Evolutionary conservation across 1,140 invertebrate species (phyloP), one percentile per base, ranked within the genome.

Genomic region (Lucilia cuprina): DNA sequence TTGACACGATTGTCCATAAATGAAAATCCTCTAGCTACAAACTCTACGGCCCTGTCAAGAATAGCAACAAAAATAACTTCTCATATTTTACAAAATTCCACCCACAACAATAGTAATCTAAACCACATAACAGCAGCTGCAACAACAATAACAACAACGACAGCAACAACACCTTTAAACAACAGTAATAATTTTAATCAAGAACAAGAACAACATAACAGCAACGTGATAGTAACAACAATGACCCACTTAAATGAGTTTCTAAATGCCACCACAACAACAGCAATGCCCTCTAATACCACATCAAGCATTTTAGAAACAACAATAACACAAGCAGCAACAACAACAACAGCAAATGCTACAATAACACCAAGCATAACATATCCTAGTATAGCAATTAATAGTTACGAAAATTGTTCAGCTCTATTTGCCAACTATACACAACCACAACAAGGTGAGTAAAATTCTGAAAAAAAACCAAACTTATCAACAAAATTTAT

Each of bases 371-470:
- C 60, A 19, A 84, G 35, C n/a, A 83, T 85, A 65, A 85, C 77
- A 55, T 85, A 85, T 83, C 85, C 83, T n/a, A 84, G 80, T 25
- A 60, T 84, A 70, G 78, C 83, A 17, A 85, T 85, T 78, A 60
- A 50, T 17, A 86, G 83, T 78, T 86, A 85, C 34, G 87, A 88
- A 49, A 89, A 88, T 83, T 90, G 89, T 50, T 88, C 89, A 49
- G 85, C 86, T 13, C 80, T 90, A 14, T 90, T 90, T 84, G 86
- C 85, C 87, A 90, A 90, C 85, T 90, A 90, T 75, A 89, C 88
- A 55, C 89, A 86, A 75, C 89, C 89, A 14, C 86, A 88, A 21
- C 65, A 21, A 86, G 89, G 89, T 90, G 82, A 89, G 86, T 3
- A 30, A 3, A 30, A 30, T 84, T 21, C 10, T 41, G 5, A 41